Base-by-base conservation (phyloP, 2,888 invertebrate genomes). In the Parelbella ahira region DNA sequence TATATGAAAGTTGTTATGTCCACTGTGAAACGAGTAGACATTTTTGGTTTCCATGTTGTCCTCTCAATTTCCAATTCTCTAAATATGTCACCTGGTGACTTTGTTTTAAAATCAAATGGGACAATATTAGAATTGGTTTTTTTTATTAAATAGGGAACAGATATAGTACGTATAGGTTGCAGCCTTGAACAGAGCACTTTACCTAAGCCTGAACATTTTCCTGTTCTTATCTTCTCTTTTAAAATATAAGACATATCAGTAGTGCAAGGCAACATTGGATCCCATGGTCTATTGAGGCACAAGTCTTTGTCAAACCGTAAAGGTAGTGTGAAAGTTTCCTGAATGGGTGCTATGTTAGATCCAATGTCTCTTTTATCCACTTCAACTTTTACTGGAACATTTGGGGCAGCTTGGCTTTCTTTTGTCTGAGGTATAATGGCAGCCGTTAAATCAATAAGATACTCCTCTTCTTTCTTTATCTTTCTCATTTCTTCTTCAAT, bases 131-230 rank as follows among this genome's bases (percentile, higher is more conserved):
- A 30, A 19, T 19, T 30, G 30, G 30, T 19, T 15, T 28, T 9
- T 23, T 21, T 12, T 20, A 28, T 7, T 9, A 21, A 8, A 10
- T 21, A 15, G 5, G 39, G 39, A 32, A 27, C 1, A 19, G 11
- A 20, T 19, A 30, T 11, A 6, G 23, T 3, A 10, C 11, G 13
- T n/a, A 8, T 11, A 8, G 25, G 13, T 5, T 4, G 12, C 3
- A 13, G 2, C 18, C 33, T 42, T 2, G 41, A 21, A 23, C 33
- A 33, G 19, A 42, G 19, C 2, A 42, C 34, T 42, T 33, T 42
- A 11, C 41, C 41, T 12, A 34, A 34, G 4, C 2, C 24, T 7
- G 33, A 42, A 11, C 21, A 21, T 28, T 34, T 34, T 15, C 27
- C 27, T 23, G 10, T 27, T 28, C 28, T 33, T 1, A 41, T 21